Percentiles rank a stretch among this genome's conserved stretches.
phyloP scores from a whole-genome alignment of 2,113 vertebrate species.

The Penelope pileata region DNA sequence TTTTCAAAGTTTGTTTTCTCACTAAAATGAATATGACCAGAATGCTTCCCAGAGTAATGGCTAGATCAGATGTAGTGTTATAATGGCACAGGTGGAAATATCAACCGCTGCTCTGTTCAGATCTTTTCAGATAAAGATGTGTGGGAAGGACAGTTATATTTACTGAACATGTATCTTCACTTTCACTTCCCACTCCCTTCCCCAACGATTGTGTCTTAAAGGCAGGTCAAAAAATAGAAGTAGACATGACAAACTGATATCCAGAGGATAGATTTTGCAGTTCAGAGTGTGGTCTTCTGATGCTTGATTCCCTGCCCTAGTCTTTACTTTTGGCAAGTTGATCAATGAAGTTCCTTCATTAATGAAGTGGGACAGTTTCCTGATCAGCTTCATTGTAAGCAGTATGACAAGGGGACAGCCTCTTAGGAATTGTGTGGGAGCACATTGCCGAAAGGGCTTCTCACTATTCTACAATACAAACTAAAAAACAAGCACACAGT shows the following conservation, averaged over 20 bases:
- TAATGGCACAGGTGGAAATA: not conserved
- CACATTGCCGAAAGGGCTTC: not conserved
- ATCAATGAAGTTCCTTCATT: not conserved
- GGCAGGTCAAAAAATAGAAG: not conserved
- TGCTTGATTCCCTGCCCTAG: not conserved
- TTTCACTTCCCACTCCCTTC: rapidly evolving
- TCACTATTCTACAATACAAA: not conserved
- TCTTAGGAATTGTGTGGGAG: not conserved
- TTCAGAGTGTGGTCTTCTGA: not conserved
- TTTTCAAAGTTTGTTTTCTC: not conserved
- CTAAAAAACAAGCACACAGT: not conserved
- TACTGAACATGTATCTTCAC: not conserved
- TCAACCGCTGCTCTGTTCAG: not conserved
- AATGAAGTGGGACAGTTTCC: not conserved
- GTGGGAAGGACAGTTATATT: not conserved
- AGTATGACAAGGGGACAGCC: not conserved
- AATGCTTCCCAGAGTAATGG: not conserved
- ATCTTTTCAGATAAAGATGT: not conserved
- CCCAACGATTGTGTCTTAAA: not conserved
- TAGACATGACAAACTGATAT: not conserved
- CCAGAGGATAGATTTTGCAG: not conserved
- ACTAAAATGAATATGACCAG: not conserved
- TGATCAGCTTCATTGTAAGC: not conserved
- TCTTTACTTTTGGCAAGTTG: not conserved
- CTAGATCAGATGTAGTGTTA: not conserved